These are phyloP conservation scores for Parauchenoglanis ngamensis DNA, from an alignment of 2,797 vertebrate genomes.

Conservation along the genomic window DNA sequence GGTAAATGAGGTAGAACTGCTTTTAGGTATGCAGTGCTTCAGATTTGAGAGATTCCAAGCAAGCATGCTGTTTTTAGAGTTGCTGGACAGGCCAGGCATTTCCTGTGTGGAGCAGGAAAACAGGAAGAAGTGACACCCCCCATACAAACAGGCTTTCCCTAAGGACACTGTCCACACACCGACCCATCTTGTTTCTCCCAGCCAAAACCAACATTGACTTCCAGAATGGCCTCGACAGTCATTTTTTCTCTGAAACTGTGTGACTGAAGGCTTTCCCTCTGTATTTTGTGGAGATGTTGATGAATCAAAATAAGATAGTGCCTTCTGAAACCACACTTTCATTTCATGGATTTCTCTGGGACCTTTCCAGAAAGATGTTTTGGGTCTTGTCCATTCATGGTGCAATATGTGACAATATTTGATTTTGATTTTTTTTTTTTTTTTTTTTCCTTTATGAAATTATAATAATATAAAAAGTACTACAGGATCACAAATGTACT, in stretches of 20 bases:
- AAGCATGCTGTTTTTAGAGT: background rate
- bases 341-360: constrained; percentile 44
- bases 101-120: constrained; percentile 47
- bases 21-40: constrained; percentile 3
- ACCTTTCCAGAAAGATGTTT: constrained; percentile 9
- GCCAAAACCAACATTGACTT: constrained; percentile 39
- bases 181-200: constrained; percentile 22
- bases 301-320: constrained; percentile 52
- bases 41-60: background rate
- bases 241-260: constrained; percentile 5
- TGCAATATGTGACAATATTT: constrained; percentile 49
- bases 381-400: constrained; percentile 38
- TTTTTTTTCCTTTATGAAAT: constrained; percentile 1
- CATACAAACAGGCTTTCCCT: constrained; percentile 44
- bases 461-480: constrained; percentile 2
- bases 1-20: constrained; percentile 17
- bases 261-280: constrained; percentile 6
- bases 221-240: constrained; percentile 8
- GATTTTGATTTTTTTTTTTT: background rate
- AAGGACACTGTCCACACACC: constrained; percentile 27
- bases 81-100: constrained; percentile 33
- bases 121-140: constrained; percentile 52
- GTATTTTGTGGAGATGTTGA: constrained; percentile 3
- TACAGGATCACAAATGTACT: constrained; percentile 34
- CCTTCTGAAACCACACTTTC: constrained; percentile 53